phyloP scores from a whole-genome alignment of 92 coral and sea anemone genomes.

The Ricordea florida region DNA sequence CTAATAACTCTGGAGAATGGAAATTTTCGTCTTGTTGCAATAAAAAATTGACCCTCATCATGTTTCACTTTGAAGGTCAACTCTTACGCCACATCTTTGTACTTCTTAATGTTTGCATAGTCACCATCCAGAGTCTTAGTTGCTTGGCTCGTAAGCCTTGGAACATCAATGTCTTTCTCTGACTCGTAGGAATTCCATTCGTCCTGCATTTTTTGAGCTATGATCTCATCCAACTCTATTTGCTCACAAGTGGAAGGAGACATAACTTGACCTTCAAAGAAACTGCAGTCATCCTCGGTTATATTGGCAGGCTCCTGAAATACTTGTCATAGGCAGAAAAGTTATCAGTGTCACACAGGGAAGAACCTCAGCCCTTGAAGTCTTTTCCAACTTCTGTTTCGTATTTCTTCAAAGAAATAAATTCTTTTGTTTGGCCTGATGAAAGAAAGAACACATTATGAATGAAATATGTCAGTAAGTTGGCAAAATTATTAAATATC shows the following conservation, averaged over 20 bases:
- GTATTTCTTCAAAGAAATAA: constrained; percentile 32
- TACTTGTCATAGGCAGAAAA: constrained; percentile 37
- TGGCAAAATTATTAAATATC: no score
- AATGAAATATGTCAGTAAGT: no score
- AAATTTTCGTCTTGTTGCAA: constrained; percentile 10
- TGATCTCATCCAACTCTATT: constrained; percentile 2
- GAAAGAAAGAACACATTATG: constrained; percentile 8
- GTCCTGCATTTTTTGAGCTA: constrained; percentile 7
- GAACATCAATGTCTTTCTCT: background rate
- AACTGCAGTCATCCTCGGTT: background rate
- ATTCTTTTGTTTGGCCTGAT: constrained; percentile 39
- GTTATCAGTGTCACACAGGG: constrained; percentile 32
- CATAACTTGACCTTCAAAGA: background rate
- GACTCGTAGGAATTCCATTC: constrained; percentile 19
- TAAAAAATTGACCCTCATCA: constrained; percentile 18
- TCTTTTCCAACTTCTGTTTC: constrained; percentile 52
- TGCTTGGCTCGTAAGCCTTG: background rate
- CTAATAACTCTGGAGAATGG: constrained; percentile 26
- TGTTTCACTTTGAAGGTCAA: constrained; percentile 12
- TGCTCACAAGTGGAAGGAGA: constrained; percentile 1
- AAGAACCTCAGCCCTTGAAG: constrained; percentile 32
- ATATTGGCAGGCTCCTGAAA: background rate
- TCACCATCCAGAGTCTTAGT: background rate
- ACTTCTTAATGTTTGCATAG: background rate
- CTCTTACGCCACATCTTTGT: constrained; percentile 31